Conservation (phyloP, 2,888 invertebrate species). For the Nemurella pictetii region DNA sequence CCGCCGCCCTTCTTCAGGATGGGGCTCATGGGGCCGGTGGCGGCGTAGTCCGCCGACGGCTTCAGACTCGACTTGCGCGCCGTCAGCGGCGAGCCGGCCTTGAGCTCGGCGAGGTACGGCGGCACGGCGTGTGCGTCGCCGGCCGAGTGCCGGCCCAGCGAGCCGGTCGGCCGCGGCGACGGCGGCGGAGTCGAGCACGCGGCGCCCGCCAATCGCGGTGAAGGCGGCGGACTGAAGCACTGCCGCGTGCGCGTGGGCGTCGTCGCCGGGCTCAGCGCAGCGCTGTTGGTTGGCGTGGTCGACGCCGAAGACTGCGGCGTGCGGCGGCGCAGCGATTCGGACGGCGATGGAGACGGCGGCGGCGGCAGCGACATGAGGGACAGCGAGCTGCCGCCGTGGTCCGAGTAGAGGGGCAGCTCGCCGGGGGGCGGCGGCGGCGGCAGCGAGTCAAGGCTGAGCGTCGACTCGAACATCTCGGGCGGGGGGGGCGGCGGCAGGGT, state of each 20-base stretch:
- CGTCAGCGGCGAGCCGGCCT: conserved; percentile 51
- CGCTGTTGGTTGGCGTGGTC: conserved; percentile 44
- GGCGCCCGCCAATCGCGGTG: conserved; percentile 45
- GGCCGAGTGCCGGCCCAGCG: conserved; percentile 49
- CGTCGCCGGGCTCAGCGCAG: conserved; percentile 48
- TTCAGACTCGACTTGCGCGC: conserved; percentile 37
- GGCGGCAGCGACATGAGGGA: conserved; percentile 73
- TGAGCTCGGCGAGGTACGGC: conserved; percentile 62
- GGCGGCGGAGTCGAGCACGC: conserved; percentile 41
- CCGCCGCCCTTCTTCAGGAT: conserved; percentile 56
- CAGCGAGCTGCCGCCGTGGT: conserved; percentile 70
- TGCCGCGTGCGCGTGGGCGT: conserved; percentile 49
- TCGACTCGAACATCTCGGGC: conserved; percentile 74
- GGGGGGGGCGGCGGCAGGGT: conserved; percentile 69
- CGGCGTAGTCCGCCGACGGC: conserved; percentile 27
- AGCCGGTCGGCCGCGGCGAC: conserved; percentile 42
- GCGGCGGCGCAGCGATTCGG: conserved; percentile 36
- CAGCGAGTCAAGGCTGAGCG: conserved; percentile 76
- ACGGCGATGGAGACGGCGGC: conserved; percentile 57
- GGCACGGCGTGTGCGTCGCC: conserved; percentile 47
- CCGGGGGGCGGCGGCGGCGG: conserved; percentile 75
- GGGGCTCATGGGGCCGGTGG: conserved; percentile 62
- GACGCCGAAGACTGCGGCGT: conserved; percentile 39
- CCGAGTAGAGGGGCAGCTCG: conserved; percentile 58
- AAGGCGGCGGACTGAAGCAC: conserved; percentile 49